These are phyloP conservation scores for Gila orcuttii DNA, from an alignment of 2,113 vertebrate species.

Conservation along the genomic window DNA sequence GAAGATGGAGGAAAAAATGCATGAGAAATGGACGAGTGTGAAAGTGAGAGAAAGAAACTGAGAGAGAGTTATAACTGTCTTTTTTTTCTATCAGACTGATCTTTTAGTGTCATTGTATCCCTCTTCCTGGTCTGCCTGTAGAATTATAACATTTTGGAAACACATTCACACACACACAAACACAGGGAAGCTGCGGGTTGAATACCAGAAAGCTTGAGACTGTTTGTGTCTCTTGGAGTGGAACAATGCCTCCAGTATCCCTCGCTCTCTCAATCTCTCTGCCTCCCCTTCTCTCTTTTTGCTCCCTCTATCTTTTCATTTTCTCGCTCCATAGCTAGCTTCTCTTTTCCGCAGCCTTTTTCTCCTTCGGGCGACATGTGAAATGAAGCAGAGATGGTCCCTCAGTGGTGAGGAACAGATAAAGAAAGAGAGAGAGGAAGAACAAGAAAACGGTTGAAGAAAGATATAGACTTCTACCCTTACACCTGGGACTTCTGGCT, in stretches of 20 bases:
- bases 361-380: conserved; percentile 39
- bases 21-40: neutral
- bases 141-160: conserved; percentile 36
- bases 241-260: conserved; percentile 49
- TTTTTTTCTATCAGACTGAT: conserved; percentile 23
- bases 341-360: conserved; percentile 19
- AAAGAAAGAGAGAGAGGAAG: conserved; percentile 29
- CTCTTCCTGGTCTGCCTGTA: neutral
- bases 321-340: conserved; percentile 34
- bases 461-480: conserved; percentile 24
- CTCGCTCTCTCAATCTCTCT: conserved; percentile 23
- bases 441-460: conserved; percentile 40
- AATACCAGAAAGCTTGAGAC: conserved; percentile 45
- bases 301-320: conserved; percentile 32
- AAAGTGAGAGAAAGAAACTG: neutral
- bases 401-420: conserved; percentile 37
- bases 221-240: conserved; percentile 41
- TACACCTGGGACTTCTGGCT: conserved; percentile 40
- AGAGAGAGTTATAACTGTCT: neutral
- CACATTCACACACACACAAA: conserved; percentile 40
- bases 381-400: conserved; percentile 46
- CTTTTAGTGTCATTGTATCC: conserved; percentile 37
- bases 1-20: neutral
- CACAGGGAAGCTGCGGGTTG: conserved; percentile 22
- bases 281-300: neutral